Base-by-base conservation (phyloP, 1,140 invertebrate species). In the Pseudomyrmex sp. region DNA sequence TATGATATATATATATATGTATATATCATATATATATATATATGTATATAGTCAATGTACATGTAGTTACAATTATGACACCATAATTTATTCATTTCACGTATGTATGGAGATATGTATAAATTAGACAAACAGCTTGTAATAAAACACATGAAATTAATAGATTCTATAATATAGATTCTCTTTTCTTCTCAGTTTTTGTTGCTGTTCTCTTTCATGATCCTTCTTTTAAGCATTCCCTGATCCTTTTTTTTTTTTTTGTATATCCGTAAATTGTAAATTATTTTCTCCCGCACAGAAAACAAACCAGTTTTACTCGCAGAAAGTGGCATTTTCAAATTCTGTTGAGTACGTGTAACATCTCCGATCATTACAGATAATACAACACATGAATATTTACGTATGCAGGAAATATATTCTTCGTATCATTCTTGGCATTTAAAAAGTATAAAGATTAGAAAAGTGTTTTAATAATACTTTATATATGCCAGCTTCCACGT, bases 401-500 rank as follows among this genome's bases (percentile, higher is more conserved):
- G 35, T 35, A 35, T 82, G 79, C 12, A 23, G 26, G 9, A 79
- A 26, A 79, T 56, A 72, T 20, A 72, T 59, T 48, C 35, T 73
- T 73, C 73, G 48, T 52, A 77, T 65, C 26, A 74, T 86, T 86
- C 61, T 20, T 75, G 75, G 62, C 20, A 65, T 89, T 84, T 80
- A 84, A 86, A 88, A 58, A 65, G 58, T 89, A 87, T 85, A 89
- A 89, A 89, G 74, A 85, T 87, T 85, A 80, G 83, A 89, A 85
- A 82, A 48, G 20, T 66, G 66, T 23, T 46, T 83, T 80, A 72
- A 77, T 8, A 76, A 59, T 88, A 72, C 68, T 62, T 85, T 83
- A 82, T 80, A 84, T 62, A 26, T 62, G 48, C 69, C 65, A 80
- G 86, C 56, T 83, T 50, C 18, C 61, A n/a, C 4, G 63, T n/a